These are phyloP conservation scores for Pseudococcus longispinus DNA, from an alignment of 2,888 invertebrate genomes.

Conservation along the genomic window DNA sequence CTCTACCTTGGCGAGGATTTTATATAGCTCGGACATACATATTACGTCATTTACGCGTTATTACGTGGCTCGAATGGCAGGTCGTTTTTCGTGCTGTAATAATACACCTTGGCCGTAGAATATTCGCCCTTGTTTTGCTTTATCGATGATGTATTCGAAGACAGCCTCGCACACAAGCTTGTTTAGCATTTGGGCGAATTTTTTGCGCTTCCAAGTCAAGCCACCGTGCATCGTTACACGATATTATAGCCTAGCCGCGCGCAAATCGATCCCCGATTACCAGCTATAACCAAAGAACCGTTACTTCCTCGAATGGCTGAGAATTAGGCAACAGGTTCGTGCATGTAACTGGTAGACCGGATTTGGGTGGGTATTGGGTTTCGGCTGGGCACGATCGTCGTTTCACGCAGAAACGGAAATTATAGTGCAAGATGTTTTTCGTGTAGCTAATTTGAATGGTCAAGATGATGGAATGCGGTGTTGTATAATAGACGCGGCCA, in stretches of 20 bases:
- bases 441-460: constrained; percentile 34
- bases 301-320: constrained; percentile 43
- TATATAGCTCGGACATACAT: background rate
- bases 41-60: constrained; percentile 30
- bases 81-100: constrained; percentile 15
- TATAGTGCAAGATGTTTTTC: background rate
- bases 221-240: background rate
- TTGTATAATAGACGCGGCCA: constrained; percentile 1
- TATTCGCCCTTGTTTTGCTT: constrained; percentile 8
- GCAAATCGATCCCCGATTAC: constrained; percentile 28
- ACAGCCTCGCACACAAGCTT: background rate
- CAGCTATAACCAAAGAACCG: constrained; percentile 31
- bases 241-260: background rate
- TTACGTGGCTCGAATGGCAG: constrained; percentile 18
- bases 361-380: constrained; percentile 37
- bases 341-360: constrained; percentile 22
- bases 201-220: background rate
- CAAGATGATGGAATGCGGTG: constrained; percentile 31
- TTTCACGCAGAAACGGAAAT: constrained; percentile 37
- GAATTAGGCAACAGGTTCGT: constrained; percentile 46
- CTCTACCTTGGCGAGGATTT: constrained; percentile 34
- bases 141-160: background rate
- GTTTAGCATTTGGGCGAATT: background rate
- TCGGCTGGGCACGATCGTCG: background rate
- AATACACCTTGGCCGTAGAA: background rate